Evolutionary conservation across 2,797 vertebrate genomes (phyloP).

Genomic region (Cottoperca gobio): DNA sequence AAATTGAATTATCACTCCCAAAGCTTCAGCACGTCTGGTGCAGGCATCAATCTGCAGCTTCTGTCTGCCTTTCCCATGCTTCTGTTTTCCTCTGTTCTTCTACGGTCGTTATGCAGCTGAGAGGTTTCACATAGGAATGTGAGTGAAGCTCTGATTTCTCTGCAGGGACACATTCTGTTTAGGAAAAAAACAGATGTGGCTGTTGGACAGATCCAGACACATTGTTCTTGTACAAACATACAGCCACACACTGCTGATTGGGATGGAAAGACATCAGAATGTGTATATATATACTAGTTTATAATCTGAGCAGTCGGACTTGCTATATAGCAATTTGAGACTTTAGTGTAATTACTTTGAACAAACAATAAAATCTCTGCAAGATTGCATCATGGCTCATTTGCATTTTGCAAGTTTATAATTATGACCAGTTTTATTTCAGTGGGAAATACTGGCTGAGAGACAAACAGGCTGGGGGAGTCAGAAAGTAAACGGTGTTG

Average conservation of each 20-base stretch:
- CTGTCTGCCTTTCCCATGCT: slow-evolving; percentile 9
- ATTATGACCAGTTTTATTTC: neutral
- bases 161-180: neutral
- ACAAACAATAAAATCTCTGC: neutral
- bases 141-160: slow-evolving; percentile 14
- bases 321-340: neutral
- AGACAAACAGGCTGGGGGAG: neutral
- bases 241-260: neutral
- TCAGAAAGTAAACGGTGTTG: neutral
- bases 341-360: slow-evolving; percentile 1
- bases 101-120: slow-evolving; percentile 1
- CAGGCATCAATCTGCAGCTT: slow-evolving; percentile 26
- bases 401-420: neutral
- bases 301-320: neutral
- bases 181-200: neutral
- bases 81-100: slow-evolving; percentile 34
- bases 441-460: neutral
- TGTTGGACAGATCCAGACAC: slow-evolving; percentile 9
- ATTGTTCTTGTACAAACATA: neutral
- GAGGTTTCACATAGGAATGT: slow-evolving; percentile 8
- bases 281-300: neutral
- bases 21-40: slow-evolving; percentile 48
- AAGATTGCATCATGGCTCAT: neutral
- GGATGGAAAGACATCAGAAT: neutral
- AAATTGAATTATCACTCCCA: slow-evolving; percentile 60